Evolutionary conservation across 2,888 invertebrate species (phyloP).

Genomic region (Pachliopta kotzebuea): DNA sequence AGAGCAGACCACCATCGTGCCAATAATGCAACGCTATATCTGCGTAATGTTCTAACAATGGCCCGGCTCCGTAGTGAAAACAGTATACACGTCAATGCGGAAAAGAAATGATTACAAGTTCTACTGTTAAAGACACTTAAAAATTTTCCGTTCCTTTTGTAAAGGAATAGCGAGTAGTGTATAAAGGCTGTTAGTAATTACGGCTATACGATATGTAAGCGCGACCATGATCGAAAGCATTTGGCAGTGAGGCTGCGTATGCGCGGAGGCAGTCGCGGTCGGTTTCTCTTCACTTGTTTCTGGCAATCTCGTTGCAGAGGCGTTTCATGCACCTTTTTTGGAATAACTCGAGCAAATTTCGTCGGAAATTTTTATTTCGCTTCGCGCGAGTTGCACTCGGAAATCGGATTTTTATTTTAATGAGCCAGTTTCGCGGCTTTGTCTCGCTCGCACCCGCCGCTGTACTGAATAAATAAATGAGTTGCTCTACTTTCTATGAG

Average conservation of each 20-base stretch:
- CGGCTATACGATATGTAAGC: slow-evolving; percentile 35
- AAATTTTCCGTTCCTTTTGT: slow-evolving; percentile 34
- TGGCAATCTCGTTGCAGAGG: slow-evolving; percentile 64
- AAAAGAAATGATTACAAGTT: slow-evolving; percentile 48
- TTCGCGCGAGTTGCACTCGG: slow-evolving; percentile 72
- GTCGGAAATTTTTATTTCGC: slow-evolving; percentile 73
- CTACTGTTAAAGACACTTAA: slow-evolving; percentile 40
- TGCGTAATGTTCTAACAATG: slow-evolving; percentile 64
- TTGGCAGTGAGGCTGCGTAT: slow-evolving; percentile 41
- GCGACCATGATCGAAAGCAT: slow-evolving; percentile 49
- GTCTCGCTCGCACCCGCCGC: slow-evolving; percentile 69
- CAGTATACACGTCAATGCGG: slow-evolving; percentile 48
- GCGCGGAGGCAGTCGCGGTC: slow-evolving; percentile 62
- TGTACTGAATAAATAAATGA: slow-evolving; percentile 79
- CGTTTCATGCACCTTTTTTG: slow-evolving; percentile 75
- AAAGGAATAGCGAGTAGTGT: slow-evolving; percentile 23
- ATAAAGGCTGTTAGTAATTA: slow-evolving; percentile 33
- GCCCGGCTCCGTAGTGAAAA: slow-evolving; percentile 54
- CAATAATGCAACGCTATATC: slow-evolving; percentile 60
- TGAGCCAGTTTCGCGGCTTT: slow-evolving; percentile 69
- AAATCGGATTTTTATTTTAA: slow-evolving; percentile 79
- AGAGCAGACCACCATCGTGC: slow-evolving; percentile 50
- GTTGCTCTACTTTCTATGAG: slow-evolving; percentile 80
- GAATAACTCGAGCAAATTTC: slow-evolving; percentile 79
- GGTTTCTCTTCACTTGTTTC: slow-evolving; percentile 74